Evolutionary conservation across 2,113 vertebrate genomes (phyloP).

Genomic region (Mugil cephalus): DNA sequence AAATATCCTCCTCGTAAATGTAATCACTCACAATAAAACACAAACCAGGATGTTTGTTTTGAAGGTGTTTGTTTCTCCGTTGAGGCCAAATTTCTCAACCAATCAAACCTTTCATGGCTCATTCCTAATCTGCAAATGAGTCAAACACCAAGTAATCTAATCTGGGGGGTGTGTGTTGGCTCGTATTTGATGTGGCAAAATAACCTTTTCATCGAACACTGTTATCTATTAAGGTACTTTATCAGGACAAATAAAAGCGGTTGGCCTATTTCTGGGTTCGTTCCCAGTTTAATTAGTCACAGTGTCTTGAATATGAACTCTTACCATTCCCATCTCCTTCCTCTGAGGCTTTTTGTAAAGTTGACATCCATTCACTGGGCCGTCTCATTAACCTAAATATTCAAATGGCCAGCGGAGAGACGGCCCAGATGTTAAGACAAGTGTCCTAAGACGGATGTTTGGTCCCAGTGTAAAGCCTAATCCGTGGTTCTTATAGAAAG

Average conservation of each 20-base stretch:
- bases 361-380: slow-evolving; percentile 45
- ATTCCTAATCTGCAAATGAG: no score
- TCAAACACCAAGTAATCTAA: no score
- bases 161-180: no score
- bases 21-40: no score
- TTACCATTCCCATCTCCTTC: slow-evolving; percentile 25
- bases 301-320: slow-evolving; percentile 50
- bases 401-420: slow-evolving; percentile 33
- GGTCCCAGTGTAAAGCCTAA: neutral
- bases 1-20: no score
- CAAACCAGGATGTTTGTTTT: neutral
- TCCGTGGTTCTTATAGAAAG: neutral
- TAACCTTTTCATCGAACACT: neutral
- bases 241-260: slow-evolving; percentile 26
- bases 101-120: no score
- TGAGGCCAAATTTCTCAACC: neutral
- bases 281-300: slow-evolving; percentile 58
- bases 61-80: neutral
- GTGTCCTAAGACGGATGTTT: no score
- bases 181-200: neutral
- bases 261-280: slow-evolving; percentile 50
- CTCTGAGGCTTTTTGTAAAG: slow-evolving; percentile 40
- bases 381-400: slow-evolving; percentile 60
- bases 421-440: slow-evolving; percentile 42
- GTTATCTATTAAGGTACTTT: slow-evolving; percentile 23